phyloP scores from a whole-genome alignment of 2,113 vertebrate species.

The Odocoileus hemionus region DNA sequence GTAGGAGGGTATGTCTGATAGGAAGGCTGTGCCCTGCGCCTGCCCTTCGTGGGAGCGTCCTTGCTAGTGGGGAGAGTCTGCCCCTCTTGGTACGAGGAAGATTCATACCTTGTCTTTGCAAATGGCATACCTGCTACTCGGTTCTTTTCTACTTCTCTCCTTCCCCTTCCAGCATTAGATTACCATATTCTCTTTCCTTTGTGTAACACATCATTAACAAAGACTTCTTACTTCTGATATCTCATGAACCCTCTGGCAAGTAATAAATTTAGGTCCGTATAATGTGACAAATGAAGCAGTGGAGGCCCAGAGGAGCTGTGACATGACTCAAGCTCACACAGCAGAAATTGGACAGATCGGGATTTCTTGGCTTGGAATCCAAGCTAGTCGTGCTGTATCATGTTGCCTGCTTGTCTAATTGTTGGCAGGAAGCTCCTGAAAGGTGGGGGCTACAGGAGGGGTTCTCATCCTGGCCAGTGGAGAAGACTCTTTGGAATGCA shows the following conservation, averaged over 20 bases:
- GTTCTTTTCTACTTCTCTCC: background rate
- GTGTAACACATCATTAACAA: background rate
- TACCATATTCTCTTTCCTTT: background rate
- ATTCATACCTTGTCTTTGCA: background rate
- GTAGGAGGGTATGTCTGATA: background rate
- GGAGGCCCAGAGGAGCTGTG: background rate
- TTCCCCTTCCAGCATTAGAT: background rate
- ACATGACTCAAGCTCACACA: background rate
- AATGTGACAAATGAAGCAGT: background rate
- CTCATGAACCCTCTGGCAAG: background rate
- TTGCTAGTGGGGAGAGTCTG: background rate
- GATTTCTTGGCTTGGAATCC: background rate
- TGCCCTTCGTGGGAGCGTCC: background rate
- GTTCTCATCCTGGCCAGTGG: background rate
- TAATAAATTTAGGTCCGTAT: background rate
- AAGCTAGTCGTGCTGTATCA: background rate
- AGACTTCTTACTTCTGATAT: background rate
- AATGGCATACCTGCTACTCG: background rate
- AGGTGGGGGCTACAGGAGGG: rapidly evolving
- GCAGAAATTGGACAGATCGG: background rate
- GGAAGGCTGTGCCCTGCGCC: background rate
- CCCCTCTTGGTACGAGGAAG: background rate
- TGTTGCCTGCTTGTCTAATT: background rate
- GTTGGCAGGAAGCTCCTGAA: background rate
- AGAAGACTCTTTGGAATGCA: background rate